Conservation (phyloP, 1,140 invertebrate genomes). For the Monomorium pharaonis region DNA sequence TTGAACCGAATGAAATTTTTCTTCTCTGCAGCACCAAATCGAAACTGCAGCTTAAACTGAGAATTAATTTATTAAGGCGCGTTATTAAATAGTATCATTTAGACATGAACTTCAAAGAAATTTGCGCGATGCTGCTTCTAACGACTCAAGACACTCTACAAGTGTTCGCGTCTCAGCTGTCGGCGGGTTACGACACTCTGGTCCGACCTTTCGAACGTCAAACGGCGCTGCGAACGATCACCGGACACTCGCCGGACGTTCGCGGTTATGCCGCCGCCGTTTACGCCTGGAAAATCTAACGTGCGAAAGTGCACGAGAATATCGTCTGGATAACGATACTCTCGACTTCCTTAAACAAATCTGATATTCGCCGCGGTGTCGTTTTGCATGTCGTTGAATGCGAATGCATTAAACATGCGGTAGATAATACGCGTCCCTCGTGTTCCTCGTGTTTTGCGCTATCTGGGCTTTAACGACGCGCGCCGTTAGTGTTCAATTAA, state of each 20-base stretch:
- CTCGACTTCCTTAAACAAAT: conserved; percentile 20
- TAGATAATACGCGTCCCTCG: background rate
- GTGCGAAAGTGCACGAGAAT: conserved; percentile 11
- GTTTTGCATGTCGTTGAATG: conserved; percentile 18
- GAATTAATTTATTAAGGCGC: background rate
- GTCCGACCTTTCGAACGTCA: background rate
- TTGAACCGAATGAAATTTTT: background rate
- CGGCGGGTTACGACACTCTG: background rate
- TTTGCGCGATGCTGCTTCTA: background rate
- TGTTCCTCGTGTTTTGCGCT: conserved; percentile 18
- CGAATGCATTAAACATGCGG: conserved; percentile 36
- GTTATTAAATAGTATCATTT: background rate
- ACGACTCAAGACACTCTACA: background rate
- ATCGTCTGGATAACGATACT: background rate
- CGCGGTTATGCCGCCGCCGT: background rate
- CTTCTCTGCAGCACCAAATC: background rate
- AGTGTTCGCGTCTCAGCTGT: background rate
- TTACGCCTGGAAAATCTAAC: conserved; percentile 36
- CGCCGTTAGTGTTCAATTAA: background rate
- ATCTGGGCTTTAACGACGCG: conserved; percentile 18
- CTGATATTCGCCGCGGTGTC: background rate
- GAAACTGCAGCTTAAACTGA: background rate
- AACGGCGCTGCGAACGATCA: background rate
- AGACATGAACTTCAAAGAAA: background rate
- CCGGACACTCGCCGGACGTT: background rate